These are phyloP conservation scores for Nomada hirtipes DNA, from an alignment of 2,888 invertebrate species.

Conservation along the genomic window DNA sequence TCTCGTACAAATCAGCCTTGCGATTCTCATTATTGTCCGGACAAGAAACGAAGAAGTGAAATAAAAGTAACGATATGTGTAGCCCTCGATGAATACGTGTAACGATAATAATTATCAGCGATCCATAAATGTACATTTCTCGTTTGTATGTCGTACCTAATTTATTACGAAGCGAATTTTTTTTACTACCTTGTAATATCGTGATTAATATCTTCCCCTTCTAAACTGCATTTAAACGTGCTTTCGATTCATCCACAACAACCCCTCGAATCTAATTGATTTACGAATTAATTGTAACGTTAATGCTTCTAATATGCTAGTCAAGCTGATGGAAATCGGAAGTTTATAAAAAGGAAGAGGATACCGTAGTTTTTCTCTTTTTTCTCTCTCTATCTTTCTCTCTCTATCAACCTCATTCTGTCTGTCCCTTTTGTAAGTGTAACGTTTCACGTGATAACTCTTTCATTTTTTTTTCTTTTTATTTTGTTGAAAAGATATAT, in stretches of 20 bases:
- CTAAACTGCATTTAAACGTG: conserved; percentile 60
- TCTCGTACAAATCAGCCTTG: conserved; percentile 68
- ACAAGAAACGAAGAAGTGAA: conserved; percentile 3
- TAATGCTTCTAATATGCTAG: conserved; percentile 80
- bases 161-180: conserved; percentile 73
- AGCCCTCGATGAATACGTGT: conserved; percentile 59
- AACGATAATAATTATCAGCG: conserved; percentile 63
- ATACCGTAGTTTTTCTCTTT: conserved; percentile 44
- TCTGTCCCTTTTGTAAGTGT: conserved; percentile 58
- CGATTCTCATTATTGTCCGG: conserved; percentile 56
- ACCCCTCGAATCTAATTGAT: conserved; percentile 54
- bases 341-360: conserved; percentile 69
- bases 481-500: conserved; percentile 27
- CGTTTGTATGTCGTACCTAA: conserved; percentile 64
- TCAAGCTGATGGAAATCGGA: conserved; percentile 79
- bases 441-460: conserved; percentile 61
- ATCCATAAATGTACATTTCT: conserved; percentile 72
- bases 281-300: conserved; percentile 69
- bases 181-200: conserved; percentile 62
- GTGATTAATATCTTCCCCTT: conserved; percentile 45
- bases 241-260: conserved; percentile 56
- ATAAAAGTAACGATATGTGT: conserved; percentile 38
- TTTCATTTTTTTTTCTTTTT: background rate
- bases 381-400: background rate
- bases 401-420: background rate